Conservation (phyloP, 2,113 vertebrate species). For the Morphnarchus princeps region DNA sequence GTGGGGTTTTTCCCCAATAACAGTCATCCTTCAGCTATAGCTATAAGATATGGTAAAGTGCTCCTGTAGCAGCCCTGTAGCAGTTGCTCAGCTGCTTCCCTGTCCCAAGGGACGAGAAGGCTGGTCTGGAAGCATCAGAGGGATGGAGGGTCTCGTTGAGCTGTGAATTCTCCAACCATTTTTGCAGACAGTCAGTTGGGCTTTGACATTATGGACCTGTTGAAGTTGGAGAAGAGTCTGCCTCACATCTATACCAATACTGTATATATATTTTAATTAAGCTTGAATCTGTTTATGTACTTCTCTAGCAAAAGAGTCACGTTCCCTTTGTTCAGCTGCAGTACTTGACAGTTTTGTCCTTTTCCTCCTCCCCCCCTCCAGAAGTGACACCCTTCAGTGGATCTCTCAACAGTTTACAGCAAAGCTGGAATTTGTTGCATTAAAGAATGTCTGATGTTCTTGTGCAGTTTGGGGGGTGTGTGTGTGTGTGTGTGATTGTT, state of each 20-base stretch:
- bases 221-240: neutral
- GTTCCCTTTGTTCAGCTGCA: neutral
- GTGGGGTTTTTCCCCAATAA: rapidly evolving
- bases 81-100: neutral
- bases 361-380: no score
- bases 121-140: neutral
- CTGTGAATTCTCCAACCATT: neutral
- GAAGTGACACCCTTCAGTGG: neutral
- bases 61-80: neutral
- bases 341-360: neutral
- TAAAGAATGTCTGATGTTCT: neutral
- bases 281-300: neutral
- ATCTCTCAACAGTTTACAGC: neutral
- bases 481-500: neutral
- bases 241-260: neutral
- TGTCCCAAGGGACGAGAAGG: neutral
- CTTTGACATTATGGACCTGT: neutral
- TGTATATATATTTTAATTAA: neutral
- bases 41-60: rapidly evolving
- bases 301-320: neutral
- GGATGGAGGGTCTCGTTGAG: neutral
- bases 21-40: neutral
- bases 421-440: neutral
- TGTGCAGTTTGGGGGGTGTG: neutral
- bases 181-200: neutral